Evolutionary conservation across 2,797 vertebrate species (phyloP).

Genomic region (Emys orbicularis): DNA sequence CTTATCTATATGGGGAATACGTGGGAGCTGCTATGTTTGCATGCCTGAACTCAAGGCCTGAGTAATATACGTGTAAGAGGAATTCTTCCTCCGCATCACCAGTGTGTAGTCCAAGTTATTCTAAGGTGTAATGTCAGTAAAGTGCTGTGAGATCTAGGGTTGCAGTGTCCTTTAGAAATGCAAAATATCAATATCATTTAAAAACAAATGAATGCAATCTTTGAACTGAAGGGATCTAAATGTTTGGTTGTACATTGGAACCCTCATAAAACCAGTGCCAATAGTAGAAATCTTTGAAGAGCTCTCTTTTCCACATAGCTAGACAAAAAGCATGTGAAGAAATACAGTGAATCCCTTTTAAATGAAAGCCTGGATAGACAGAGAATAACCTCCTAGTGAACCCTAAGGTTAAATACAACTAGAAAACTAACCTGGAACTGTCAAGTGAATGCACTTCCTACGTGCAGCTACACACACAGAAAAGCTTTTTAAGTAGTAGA

Average conservation of each 20-base stretch:
- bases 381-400: background rate
- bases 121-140: background rate
- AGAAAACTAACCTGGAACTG: background rate
- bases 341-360: background rate
- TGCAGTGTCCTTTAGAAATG: background rate
- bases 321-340: background rate
- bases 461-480: background rate
- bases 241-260: background rate
- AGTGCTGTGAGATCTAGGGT: background rate
- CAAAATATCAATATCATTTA: background rate
- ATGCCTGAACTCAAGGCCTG: background rate
- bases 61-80: background rate
- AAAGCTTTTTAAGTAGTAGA: background rate
- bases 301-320: background rate
- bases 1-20: too few relatives aligned
- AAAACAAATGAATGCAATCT: background rate
- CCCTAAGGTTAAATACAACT: background rate
- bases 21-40: background rate
- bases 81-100: background rate
- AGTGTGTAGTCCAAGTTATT: background rate
- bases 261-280: background rate
- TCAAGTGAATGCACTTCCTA: background rate
- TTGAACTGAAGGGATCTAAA: background rate
- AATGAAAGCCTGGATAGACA: background rate
- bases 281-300: conserved; percentile 5